Conservation (phyloP, 2,888 invertebrate genomes). For the Rhingia campestris region DNA sequence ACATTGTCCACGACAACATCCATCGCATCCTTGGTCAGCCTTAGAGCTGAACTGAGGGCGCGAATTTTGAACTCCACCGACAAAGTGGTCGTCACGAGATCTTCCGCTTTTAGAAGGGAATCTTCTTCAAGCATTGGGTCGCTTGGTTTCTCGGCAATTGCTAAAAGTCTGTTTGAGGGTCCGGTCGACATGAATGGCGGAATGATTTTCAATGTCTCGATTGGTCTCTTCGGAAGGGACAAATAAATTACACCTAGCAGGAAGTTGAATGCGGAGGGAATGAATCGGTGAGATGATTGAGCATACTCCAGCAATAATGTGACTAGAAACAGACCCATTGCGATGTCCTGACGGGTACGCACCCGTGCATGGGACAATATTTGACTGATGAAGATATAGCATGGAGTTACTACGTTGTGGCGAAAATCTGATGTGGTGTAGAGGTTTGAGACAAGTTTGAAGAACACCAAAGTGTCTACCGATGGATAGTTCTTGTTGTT, state of each 20-base stretch:
- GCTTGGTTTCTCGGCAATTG: constrained; percentile 83
- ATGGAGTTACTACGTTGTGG: constrained; percentile 95
- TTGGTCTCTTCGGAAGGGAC: constrained; percentile 86
- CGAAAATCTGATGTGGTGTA: constrained; percentile 95
- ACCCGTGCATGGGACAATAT: constrained; percentile 88
- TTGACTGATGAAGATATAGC: constrained; percentile 91
- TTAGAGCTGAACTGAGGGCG: constrained; percentile 84
- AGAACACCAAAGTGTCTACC: constrained; percentile 89
- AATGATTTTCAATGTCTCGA: constrained; percentile 86
- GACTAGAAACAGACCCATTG: constrained; percentile 90
- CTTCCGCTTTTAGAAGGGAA: constrained; percentile 82
- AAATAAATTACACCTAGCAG: constrained; percentile 90
- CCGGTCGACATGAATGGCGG: constrained; percentile 87
- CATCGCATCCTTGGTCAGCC: constrained; percentile 85
- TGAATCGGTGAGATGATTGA: constrained; percentile 89
- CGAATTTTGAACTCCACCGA: constrained; percentile 87
- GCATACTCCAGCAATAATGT: constrained; percentile 91
- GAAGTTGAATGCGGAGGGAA: constrained; percentile 92
- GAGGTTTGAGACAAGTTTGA: constrained; percentile 90
- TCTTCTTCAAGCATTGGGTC: constrained; percentile 79
- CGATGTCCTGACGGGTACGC: constrained; percentile 86
- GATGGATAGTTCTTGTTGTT: constrained; percentile 86
- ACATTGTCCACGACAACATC: constrained; percentile 80
- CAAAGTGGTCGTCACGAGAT: constrained; percentile 83
- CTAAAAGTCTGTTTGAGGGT: constrained; percentile 84